These are phyloP conservation scores for Ryuthela nishihirai DNA, from an alignment of 2,888 invertebrate genomes.

Conservation along the genomic window DNA sequence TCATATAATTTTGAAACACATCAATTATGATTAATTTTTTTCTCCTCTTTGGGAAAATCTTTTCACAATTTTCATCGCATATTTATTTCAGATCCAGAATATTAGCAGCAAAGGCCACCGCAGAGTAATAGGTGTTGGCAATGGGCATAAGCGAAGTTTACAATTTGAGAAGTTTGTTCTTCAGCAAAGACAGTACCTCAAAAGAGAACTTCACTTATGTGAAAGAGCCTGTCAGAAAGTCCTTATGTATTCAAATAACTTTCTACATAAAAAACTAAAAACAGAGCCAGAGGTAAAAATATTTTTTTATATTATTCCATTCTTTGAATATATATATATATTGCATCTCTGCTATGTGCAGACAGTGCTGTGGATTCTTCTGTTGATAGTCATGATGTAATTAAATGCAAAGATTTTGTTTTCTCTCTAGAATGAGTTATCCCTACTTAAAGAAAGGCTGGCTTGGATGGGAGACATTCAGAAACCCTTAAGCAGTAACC, in stretches of 20 bases:
- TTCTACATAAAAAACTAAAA: constrained; percentile 49
- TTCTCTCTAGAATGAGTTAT: no score
- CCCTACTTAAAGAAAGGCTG: no score
- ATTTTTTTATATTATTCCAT: neutral
- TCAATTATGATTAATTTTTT: no score
- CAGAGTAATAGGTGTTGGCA: constrained; percentile 47
- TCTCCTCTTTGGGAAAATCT: no score
- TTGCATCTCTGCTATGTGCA: no score
- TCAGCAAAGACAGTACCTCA: constrained; percentile 44
- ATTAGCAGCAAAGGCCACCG: neutral
- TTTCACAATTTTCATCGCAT: no score
- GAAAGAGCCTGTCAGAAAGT: constrained; percentile 48
- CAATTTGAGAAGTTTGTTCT: constrained; percentile 48
- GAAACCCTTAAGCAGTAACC: no score
- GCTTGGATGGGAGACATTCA: no score
- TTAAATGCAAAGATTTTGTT: no score
- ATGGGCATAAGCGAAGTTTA: constrained; percentile 48
- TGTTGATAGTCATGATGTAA: no score
- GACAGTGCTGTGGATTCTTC: no score
- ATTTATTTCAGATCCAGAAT: neutral
- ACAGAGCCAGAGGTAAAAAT: constrained; percentile 43
- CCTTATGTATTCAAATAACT: constrained; percentile 51
- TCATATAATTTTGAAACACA: no score
- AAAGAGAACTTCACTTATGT: constrained; percentile 46
- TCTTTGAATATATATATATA: neutral